These are phyloP conservation scores for Fragum whitleyi DNA, from an alignment of 2,888 invertebrate genomes.

Conservation along the genomic window DNA sequence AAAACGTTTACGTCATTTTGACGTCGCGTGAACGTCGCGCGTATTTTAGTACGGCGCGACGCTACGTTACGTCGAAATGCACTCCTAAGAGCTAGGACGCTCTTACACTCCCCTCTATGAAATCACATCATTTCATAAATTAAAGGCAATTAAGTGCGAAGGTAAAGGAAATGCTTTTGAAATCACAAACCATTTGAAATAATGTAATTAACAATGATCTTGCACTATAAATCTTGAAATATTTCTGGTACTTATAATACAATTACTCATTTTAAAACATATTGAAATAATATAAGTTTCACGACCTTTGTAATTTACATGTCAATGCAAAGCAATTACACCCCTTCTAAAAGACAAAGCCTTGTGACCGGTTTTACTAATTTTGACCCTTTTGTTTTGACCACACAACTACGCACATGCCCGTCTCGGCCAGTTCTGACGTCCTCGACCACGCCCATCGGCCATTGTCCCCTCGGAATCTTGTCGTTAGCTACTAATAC, in stretches of 20 bases:
- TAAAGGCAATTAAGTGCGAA: too few relatives aligned
- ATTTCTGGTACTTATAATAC: neutral
- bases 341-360: conserved; percentile 12
- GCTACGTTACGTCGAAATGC: neutral
- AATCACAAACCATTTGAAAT: too few relatives aligned
- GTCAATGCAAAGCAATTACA: neutral
- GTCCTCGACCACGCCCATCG: conserved; percentile 39
- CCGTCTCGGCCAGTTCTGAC: conserved; percentile 37
- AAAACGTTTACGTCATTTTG: too few relatives aligned
- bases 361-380: conserved; percentile 11
- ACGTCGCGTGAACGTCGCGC: neutral
- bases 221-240: neutral
- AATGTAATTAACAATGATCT: too few relatives aligned
- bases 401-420: conserved; percentile 33
- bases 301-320: neutral
- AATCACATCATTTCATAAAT: neutral
- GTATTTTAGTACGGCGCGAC: neutral
- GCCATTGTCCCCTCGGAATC: conserved; percentile 42
- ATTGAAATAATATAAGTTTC: neutral
- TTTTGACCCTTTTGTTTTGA: conserved; percentile 13
- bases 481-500: conserved; percentile 8
- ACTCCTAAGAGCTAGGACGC: neutral
- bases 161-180: too few relatives aligned
- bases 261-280: neutral
- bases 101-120: conserved; percentile 4